Conservation (phyloP, 2,113 vertebrate genomes). For the Daphoenositta chrysoptera region DNA sequence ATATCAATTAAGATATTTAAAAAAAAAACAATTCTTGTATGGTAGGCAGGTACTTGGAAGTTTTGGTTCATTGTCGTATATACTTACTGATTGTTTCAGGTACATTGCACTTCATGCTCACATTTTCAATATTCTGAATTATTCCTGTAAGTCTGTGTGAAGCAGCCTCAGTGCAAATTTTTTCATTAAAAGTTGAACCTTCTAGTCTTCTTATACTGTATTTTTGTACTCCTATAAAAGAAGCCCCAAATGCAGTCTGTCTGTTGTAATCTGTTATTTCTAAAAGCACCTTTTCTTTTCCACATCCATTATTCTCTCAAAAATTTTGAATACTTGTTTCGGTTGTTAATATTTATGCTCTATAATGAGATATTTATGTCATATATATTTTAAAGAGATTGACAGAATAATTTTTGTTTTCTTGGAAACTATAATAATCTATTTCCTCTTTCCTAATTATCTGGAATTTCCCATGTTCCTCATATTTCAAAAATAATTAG, state of each 20-base stretch:
- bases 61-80: background rate
- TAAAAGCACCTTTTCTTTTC: background rate
- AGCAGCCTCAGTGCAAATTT: background rate
- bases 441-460: background rate
- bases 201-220: background rate
- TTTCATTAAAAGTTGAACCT: background rate
- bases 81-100: background rate
- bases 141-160: background rate
- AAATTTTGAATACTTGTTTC: background rate
- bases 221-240: background rate
- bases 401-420: background rate
- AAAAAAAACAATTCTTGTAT: background rate
- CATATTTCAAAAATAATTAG: conserved; percentile 12
- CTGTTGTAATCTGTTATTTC: background rate
- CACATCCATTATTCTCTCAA: background rate
- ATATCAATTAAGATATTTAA: background rate
- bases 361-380: background rate
- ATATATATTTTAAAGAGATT: background rate
- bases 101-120: background rate
- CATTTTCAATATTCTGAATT: background rate
- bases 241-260: background rate
- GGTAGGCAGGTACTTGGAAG: background rate
- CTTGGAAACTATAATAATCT: background rate
- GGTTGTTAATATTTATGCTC: background rate
- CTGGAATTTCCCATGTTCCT: background rate